Evolutionary conservation across 2,888 invertebrate species (phyloP).

Genomic region (Microctonus hyperodae): DNA sequence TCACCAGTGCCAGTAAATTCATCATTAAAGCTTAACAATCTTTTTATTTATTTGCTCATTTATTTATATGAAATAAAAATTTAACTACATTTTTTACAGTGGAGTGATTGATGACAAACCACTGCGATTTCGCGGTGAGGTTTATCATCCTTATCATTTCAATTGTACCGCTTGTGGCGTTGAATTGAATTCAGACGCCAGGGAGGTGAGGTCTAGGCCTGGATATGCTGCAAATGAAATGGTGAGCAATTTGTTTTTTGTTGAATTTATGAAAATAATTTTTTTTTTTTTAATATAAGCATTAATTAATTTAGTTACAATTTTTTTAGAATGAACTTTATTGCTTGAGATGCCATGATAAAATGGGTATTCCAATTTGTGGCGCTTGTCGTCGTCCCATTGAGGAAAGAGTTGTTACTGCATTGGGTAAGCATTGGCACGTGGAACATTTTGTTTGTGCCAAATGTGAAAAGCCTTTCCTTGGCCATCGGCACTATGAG

Average conservation of each 20-base stretch:
- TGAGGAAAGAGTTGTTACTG: conserved; percentile 98
- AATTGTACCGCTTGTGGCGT: conserved; percentile 92
- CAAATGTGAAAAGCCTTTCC: conserved; percentile 99
- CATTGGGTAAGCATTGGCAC: conserved; percentile 98
- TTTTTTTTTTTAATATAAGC: conserved; percentile 12
- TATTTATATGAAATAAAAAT: conserved; percentile 26
- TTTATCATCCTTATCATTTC: conserved; percentile 99
- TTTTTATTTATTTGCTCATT: not conserved
- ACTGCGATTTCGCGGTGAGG: conserved; percentile 91
- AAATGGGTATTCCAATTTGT: conserved; percentile 99
- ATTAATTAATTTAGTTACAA: not conserved
- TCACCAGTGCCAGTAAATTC: conserved; percentile 95
- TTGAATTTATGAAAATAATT: not conserved
- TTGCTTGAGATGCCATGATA: conserved; percentile 97
- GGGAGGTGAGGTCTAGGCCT: conserved; percentile 92
- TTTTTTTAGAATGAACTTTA: conserved; percentile 85
- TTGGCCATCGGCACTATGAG: conserved; percentile 98
- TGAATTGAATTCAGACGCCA: conserved; percentile 93
- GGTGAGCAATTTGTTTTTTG: conserved; percentile 61
- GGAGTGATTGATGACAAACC: conserved; percentile 92
- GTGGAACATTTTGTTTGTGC: conserved; percentile 99
- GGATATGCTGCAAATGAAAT: conserved; percentile 91
- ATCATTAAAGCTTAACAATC: not conserved
- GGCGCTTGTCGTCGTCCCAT: conserved; percentile 99
- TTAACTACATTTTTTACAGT: conserved; percentile 65